A percentile compares a stretch with the other conserved stretches of the same genome.
phyloP scores from a whole-genome alignment of 2,797 vertebrate species.

The Chloroceryle inda region DNA sequence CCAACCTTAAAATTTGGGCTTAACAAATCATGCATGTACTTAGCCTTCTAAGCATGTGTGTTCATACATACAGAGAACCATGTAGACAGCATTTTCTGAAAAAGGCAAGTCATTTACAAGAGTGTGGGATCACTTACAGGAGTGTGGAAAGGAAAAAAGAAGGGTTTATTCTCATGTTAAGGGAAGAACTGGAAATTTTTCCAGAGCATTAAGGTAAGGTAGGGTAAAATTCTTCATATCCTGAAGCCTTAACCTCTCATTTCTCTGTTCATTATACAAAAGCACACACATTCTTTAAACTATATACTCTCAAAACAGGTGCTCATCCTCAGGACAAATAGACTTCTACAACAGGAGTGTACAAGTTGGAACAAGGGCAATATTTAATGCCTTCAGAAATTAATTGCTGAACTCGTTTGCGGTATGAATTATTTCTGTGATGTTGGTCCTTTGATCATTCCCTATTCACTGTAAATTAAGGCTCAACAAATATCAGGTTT shows the following conservation, averaged over 20 bases:
- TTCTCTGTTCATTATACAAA: neutral
- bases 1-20: neutral
- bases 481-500: neutral
- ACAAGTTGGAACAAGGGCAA: neutral
- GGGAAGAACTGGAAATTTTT: neutral
- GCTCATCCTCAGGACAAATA: neutral
- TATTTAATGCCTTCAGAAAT: neutral
- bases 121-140: neutral
- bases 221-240: neutral
- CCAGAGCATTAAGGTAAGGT: fast-evolving
- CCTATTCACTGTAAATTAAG: neutral
- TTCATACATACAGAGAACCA: neutral
- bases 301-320: neutral
- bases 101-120: neutral
- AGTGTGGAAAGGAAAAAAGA: neutral
- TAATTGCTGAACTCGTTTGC: neutral
- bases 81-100: neutral
- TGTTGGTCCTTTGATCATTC: neutral
- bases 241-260: neutral
- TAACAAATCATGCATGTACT: neutral
- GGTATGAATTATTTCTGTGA: neutral
- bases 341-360: neutral
- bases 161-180: neutral
- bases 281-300: neutral
- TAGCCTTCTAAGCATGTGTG: neutral